Evolutionary conservation across 2,113 vertebrate species (phyloP).

Genomic region (Collichthys lucidus): DNA sequence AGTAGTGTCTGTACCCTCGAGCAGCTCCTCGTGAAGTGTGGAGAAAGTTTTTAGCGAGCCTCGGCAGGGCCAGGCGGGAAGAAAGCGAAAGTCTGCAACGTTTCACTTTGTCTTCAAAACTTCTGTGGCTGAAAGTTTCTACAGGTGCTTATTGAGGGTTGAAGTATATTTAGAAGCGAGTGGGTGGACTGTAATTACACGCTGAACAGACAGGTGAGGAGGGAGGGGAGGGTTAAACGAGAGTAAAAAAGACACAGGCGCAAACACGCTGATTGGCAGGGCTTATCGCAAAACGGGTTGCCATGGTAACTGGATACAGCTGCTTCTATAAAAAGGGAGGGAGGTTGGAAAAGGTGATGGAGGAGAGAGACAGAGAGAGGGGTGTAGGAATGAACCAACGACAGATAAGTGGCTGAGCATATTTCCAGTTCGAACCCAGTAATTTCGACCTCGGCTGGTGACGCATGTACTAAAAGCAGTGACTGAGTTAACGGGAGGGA

Average conservation of each 20-base stretch:
- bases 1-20: constrained; percentile 37
- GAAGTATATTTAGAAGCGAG: constrained; percentile 79
- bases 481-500: constrained; percentile 47
- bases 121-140: constrained; percentile 40
- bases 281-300: constrained; percentile 70
- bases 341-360: constrained; percentile 51
- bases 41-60: constrained; percentile 13
- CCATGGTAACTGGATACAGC: constrained; percentile 81
- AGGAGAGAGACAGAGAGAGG: background rate
- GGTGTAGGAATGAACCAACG: constrained; percentile 11
- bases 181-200: constrained; percentile 82
- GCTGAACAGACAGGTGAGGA: constrained; percentile 61
- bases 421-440: constrained; percentile 51
- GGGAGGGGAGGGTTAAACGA: constrained; percentile 43
- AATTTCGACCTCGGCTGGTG: constrained; percentile 48
- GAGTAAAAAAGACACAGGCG: constrained; percentile 12
- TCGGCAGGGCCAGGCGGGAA: background rate
- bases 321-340: constrained; percentile 42
- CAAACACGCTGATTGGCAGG: constrained; percentile 70
- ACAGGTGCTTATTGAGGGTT: constrained; percentile 63
- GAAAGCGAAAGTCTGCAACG: constrained; percentile 6
- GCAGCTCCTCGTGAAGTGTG: constrained; percentile 16
- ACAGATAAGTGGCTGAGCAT: background rate
- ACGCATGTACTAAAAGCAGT: constrained; percentile 46
- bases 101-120: constrained; percentile 21